Conservation (phyloP, 2,797 vertebrate species). For the Syngnathus acus region DNA sequence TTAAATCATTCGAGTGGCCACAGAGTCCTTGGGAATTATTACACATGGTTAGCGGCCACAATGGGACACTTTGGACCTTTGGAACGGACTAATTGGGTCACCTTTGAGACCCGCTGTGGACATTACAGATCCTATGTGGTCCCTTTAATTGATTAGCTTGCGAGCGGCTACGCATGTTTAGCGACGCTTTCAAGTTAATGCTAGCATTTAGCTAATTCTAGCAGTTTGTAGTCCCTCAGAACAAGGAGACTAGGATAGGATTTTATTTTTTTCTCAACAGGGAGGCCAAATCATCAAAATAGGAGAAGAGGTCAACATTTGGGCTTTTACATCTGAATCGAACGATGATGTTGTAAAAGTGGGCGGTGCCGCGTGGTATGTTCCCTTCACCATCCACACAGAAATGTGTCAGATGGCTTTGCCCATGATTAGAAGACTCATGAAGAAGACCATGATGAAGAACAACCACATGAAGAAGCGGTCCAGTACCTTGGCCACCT, state of each 20-base stretch:
- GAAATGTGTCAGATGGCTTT: slow-evolving; percentile 63
- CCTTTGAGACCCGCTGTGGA: slow-evolving; percentile 33
- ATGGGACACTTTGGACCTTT: slow-evolving; percentile 20
- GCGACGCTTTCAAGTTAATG: neutral
- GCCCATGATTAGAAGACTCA: slow-evolving; percentile 83
- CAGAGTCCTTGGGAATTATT: slow-evolving; percentile 14
- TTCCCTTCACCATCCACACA: too few relatives aligned
- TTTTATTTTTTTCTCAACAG: neutral
- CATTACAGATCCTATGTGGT: slow-evolving; percentile 13
- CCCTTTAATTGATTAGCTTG: slow-evolving; percentile 38
- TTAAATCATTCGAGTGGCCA: slow-evolving; percentile 21
- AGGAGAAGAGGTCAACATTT: too few relatives aligned
- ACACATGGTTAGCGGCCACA: slow-evolving; percentile 2
- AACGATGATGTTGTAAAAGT: too few relatives aligned
- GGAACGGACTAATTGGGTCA: slow-evolving; percentile 23
- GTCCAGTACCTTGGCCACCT: slow-evolving; percentile 85
- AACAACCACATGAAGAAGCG: slow-evolving; percentile 92
- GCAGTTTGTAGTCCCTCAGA: neutral
- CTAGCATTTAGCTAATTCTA: neutral
- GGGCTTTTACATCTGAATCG: too few relatives aligned
- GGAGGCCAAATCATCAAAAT: too few relatives aligned
- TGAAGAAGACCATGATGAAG: slow-evolving; percentile 86
- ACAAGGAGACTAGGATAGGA: neutral
- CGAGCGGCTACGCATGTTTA: neutral
- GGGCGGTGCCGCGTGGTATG: too few relatives aligned